Evolutionary conservation across 2,113 vertebrate species (phyloP), one percentile per base, ranked within the genome.

Genomic region (Echinops telfairi): DNA sequence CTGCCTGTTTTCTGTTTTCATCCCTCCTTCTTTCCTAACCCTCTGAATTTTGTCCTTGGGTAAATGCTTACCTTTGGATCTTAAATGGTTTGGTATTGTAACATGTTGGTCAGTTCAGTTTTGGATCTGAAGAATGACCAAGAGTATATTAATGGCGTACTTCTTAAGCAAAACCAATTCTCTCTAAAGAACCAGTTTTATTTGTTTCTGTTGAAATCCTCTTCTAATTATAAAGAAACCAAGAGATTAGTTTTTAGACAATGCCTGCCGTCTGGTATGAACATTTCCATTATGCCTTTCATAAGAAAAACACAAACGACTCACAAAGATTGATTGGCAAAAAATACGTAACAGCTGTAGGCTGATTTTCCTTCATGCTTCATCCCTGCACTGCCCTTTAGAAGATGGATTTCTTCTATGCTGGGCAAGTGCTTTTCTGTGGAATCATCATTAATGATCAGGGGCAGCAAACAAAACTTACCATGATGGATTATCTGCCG

Each of bases 351-450:
- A 88, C 47, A 95, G 93, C 86, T 94, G 86, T 19, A 27, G 92
- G 87, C 87, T 98, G 95, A 97, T 97, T 97, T 98, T 95, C 97
- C 94, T 96, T 96, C 94, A 82, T 83, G 93, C 70, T 97, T 90
- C 92, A 97, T 95, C 96, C 91, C 96, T 89, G 85, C 82, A 66
- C 62, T 97, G 96, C 96, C 96, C 97, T 98, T 97, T 97, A 94
- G 86, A 98, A 97, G 96, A 98, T 96, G 96, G 97, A 98, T 98
- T 97, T 97, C 95, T 96, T 94, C 94, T 97, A 53, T 73, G 58
- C 87, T 82, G 20, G 91, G 78, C 95, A 93, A 96, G 88, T 97
- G 90, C 94, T 97, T 86, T 96, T 96, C 62, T 89, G 92, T 62
- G 43, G 86, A 79, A 62, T 62, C 60, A 93, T 97, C 95, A 97